Evolutionary conservation across 2,797 vertebrate species (phyloP).

Genomic region (Pseudochirops corinnae): DNA sequence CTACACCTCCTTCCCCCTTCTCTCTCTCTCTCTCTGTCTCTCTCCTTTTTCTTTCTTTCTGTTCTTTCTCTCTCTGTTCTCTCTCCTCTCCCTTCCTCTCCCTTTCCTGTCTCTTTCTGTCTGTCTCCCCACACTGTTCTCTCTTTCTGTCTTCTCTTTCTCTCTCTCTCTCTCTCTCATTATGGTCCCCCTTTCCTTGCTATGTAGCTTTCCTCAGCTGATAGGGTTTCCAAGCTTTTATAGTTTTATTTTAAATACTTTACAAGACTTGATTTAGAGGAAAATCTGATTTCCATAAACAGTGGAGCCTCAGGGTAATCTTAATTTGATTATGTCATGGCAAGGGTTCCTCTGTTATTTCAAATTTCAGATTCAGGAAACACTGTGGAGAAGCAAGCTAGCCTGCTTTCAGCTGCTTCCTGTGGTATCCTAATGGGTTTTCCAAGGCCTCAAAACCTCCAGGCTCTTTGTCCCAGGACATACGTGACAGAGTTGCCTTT

Average conservation of each 20-base stretch:
- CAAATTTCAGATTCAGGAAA: not conserved
- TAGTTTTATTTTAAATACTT: conserved; percentile 57
- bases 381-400: too few relatives aligned
- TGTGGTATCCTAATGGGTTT: too few relatives aligned
- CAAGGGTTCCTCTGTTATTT: not conserved
- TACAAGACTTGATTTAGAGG: conserved; percentile 58
- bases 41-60: not conserved
- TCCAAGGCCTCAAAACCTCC: fast-evolving
- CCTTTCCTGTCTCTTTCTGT: too few relatives aligned
- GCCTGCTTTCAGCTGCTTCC: not conserved
- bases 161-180: not conserved
- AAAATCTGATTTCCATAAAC: conserved; percentile 71
- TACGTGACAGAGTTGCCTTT: not conserved
- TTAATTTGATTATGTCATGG: conserved; percentile 25
- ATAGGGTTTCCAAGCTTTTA: conserved; percentile 45
- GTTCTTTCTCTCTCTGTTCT: too few relatives aligned
- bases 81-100: too few relatives aligned
- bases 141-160: not conserved
- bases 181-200: not conserved
- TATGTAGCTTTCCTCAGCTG: conserved; percentile 32
- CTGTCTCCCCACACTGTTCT: too few relatives aligned
- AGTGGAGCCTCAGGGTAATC: conserved; percentile 36
- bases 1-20: too few relatives aligned
- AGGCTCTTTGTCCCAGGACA: not conserved
- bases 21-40: too few relatives aligned